Percentiles rank a stretch among this genome's conserved stretches.
Evolutionary conservation across 1,140 invertebrate species (phyloP).

Genomic region (Ylistrum balloti): DNA sequence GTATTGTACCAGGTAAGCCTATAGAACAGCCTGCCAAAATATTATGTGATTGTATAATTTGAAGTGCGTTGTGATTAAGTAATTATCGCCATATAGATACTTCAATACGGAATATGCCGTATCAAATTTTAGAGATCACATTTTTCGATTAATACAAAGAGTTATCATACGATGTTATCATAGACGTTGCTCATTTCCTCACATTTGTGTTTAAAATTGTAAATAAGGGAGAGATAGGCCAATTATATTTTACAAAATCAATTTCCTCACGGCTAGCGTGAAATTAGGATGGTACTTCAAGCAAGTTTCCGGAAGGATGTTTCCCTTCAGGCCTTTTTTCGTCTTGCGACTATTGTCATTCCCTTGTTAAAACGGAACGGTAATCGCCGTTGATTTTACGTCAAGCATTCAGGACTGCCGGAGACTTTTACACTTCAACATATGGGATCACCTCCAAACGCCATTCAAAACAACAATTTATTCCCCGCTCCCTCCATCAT

Average conservation of each 20-base stretch:
- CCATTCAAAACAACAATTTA: constrained; percentile 36
- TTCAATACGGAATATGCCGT: too few relatives aligned
- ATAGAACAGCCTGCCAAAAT: too few relatives aligned
- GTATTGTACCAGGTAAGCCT: too few relatives aligned
- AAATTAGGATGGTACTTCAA: constrained; percentile 14
- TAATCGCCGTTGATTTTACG: constrained; percentile 32
- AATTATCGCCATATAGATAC: too few relatives aligned
- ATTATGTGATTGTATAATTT: too few relatives aligned
- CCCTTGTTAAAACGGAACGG: neutral
- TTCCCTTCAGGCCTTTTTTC: neutral
- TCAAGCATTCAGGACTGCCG: constrained; percentile 36
- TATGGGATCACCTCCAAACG: constrained; percentile 26
- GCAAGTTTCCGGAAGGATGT: constrained; percentile 27
- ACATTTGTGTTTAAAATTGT: constrained; percentile 29
- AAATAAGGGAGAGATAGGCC: constrained; percentile 10
- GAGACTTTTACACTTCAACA: constrained; percentile 18
- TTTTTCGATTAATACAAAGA: too few relatives aligned
- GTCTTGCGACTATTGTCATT: neutral
- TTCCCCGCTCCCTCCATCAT: constrained; percentile 31
- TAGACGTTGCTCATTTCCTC: neutral
- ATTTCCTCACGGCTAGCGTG: constrained; percentile 16
- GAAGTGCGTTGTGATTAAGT: too few relatives aligned
- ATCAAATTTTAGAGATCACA: too few relatives aligned
- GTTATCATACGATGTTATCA: neutral
- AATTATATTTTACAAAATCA: constrained; percentile 32